Conservation (phyloP, 1,140 invertebrate genomes). For the Hylaeus anthracinus region DNA sequence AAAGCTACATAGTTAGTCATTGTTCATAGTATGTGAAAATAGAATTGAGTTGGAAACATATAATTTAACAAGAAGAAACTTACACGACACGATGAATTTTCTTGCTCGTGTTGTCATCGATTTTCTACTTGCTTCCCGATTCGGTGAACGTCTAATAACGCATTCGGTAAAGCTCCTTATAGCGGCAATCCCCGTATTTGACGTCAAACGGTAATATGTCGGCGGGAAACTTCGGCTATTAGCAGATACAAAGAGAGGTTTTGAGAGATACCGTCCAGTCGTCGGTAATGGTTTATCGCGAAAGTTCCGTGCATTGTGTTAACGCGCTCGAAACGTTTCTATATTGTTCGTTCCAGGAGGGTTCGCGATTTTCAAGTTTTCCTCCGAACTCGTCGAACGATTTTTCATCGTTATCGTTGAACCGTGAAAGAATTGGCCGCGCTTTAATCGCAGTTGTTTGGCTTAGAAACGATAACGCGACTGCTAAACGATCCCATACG, state of each 20-base stretch:
- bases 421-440: conserved; percentile 57
- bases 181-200: conserved; percentile 5
- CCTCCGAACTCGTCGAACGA: background rate
- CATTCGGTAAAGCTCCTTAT: conserved; percentile 7
- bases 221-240: conserved; percentile 13
- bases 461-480: conserved; percentile 56
- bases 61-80: background rate
- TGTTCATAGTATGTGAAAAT: too few species aligned
- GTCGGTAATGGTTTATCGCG: conserved; percentile 3
- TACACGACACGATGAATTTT: background rate
- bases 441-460: conserved; percentile 64
- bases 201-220: conserved; percentile 22
- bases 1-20: too few species aligned
- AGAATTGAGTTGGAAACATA: too few species aligned
- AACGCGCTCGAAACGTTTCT: conserved; percentile 11
- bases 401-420: conserved; percentile 29
- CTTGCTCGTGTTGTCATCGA: background rate
- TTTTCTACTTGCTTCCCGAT: conserved; percentile 9
- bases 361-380: conserved; percentile 28
- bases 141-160: background rate
- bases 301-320: conserved; percentile 3
- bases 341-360: background rate
- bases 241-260: conserved; percentile 1
- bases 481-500: conserved; percentile 62
- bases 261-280: background rate